Base-by-base conservation (phyloP, 2,113 vertebrate genomes). In the Hippolais icterina region DNA sequence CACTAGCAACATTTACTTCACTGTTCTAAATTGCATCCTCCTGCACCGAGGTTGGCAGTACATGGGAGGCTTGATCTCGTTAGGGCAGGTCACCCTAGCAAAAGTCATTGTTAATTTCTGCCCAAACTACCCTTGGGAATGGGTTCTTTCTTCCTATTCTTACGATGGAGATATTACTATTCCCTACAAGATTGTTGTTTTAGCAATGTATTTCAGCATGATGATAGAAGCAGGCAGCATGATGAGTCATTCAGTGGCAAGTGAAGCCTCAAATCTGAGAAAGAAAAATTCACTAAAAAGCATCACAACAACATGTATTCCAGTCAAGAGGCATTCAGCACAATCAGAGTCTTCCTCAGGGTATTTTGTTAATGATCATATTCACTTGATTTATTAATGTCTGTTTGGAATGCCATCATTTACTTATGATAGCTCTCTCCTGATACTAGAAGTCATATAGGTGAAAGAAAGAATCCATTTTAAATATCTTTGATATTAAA, bases 81-180 rank as follows among this genome's bases (percentile, higher is more conserved):
- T 3, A 0, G 4, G 29, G 25, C 46, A 39, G 29, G 11, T 31
- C 50, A 25, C 68, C 7, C 41, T 56, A 35, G 29, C 20, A 85
- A 65, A 91, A 78, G 15, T 44, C 2, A 60, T 60, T 47, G 16
- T 19, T 57, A 69, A 21, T 54, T 56, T 33, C 49, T 37, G 3
- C 49, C 46, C 27, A 79, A 64, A 35, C 0, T 44, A 28, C 31
- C 27, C 83, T 64, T 20, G 24, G 24, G 20, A 77, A 60, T 3
- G 16, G 15, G 4, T 8, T 79, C 70, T 80, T 90, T 56, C 42
- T 54, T 47, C 49, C 33, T 66, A 10, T 31, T 47, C 29, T 69
- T 15, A 47, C 0, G 0, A 22, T 12, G 25, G 27, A 78, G 24
- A 50, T 33, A 42, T 2, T 49, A 6, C 44, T 83, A 5, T 24